Percentiles rank a stretch among this genome's conserved stretches.
Evolutionary conservation across 2,797 vertebrate species (phyloP).

Genomic region (Leptatherina wallacei): DNA sequence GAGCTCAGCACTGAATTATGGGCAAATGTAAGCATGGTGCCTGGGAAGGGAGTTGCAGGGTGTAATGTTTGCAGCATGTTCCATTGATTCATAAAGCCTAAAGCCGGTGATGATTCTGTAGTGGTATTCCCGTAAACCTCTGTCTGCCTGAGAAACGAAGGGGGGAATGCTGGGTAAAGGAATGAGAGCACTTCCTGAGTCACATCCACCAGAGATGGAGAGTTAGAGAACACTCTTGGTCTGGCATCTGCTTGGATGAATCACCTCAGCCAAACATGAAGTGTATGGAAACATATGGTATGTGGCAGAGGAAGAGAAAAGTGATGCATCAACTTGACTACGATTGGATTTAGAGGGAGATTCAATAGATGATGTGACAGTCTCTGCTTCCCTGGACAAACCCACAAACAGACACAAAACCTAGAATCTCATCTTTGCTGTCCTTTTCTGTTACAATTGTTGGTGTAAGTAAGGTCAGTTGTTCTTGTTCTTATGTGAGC

Average conservation of each 20-base stretch:
- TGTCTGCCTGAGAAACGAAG: slow-evolving; percentile 59
- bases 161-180: slow-evolving; percentile 72
- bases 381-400: not conserved
- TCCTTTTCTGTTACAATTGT: slow-evolving; percentile 29
- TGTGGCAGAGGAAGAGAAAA: slow-evolving; percentile 44
- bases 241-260: slow-evolving; percentile 68
- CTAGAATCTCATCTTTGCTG: not conserved
- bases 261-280: slow-evolving; percentile 67
- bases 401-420: slow-evolving; percentile 1
- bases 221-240: slow-evolving; percentile 60
- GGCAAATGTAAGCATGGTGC: slow-evolving; percentile 65
- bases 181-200: slow-evolving; percentile 73
- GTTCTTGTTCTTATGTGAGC: slow-evolving; percentile 68
- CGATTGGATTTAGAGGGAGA: slow-evolving; percentile 14
- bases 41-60: slow-evolving; percentile 70
- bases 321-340: slow-evolving; percentile 46
- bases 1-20: slow-evolving; percentile 81
- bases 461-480: slow-evolving; percentile 48
- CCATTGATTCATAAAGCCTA: slow-evolving; percentile 82
- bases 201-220: slow-evolving; percentile 63
- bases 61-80: slow-evolving; percentile 82
- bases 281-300: slow-evolving; percentile 57
- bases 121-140: slow-evolving; percentile 82
- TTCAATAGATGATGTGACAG: not conserved
- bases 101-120: slow-evolving; percentile 79